Evolutionary conservation across 2,888 invertebrate species (phyloP).

Genomic region (Drosophila limbata): DNA sequence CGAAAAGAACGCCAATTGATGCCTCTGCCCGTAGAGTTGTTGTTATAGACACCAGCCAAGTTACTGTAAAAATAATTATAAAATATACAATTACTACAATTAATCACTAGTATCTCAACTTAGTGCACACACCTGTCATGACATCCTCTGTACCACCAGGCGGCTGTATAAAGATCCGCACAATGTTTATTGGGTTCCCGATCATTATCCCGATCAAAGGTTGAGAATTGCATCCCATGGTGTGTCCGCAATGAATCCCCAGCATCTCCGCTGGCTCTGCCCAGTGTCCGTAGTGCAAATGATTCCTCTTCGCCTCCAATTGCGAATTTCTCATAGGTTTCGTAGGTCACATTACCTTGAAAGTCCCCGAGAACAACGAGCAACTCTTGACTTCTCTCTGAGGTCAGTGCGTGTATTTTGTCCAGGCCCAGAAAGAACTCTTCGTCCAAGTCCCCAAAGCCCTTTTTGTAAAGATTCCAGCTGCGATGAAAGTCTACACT

Average conservation of each 20-base stretch:
- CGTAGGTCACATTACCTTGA: constrained; percentile 1
- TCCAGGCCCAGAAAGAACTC: constrained; percentile 54
- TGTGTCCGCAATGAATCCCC: constrained; percentile 45
- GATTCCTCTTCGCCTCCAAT: constrained; percentile 20
- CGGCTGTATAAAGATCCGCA: constrained; percentile 23
- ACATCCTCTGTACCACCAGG: constrained; percentile 52
- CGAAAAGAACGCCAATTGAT: constrained; percentile 21
- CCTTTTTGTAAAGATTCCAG: constrained; percentile 45
- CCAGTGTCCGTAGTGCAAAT: constrained; percentile 24
- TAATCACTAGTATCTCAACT: too few species aligned
- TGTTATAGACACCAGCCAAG: constrained; percentile 38
- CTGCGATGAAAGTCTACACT: constrained; percentile 44
- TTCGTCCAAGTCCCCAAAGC: constrained; percentile 44
- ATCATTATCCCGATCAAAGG: constrained; percentile 45
- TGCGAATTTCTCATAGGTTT: constrained; percentile 38
- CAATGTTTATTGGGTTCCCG: constrained; percentile 7
- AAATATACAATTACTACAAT: too few species aligned
- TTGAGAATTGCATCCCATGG: constrained; percentile 37
- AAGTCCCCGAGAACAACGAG: constrained; percentile 36
- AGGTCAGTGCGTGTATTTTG: constrained; percentile 30
- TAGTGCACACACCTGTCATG: constrained; percentile 31
- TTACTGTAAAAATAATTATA: constrained; percentile 15
- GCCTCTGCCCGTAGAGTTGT: neutral
- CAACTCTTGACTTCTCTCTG: constrained; percentile 29
- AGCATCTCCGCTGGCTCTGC: constrained; percentile 30